Base-by-base conservation (phyloP, 2,888 invertebrate species). In the Pandemis heparana region DNA sequence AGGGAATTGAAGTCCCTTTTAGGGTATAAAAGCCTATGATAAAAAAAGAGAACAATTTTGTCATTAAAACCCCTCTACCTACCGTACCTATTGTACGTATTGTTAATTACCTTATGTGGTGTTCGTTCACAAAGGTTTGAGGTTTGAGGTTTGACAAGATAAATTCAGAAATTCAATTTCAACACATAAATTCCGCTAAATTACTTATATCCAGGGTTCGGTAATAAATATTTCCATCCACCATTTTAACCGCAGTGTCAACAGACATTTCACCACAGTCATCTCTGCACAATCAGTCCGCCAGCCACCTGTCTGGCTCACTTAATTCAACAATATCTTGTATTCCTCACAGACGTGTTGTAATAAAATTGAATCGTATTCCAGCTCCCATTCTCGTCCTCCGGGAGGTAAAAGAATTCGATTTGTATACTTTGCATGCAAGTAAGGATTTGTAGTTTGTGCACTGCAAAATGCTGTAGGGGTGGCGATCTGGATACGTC, bases 381-480 rank as follows among this genome's bases (percentile, higher is more conserved):
- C 39, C 43, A 48, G 61, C 39, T 56, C 12, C 63, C 18, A 16
- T 23, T 38, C 46, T 53, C 68, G 60, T 5, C 32, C 65, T 74
- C 74, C 60, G 64, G 43, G 66, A 61, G 65, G 65, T 48, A 53
- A 63, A 65, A 43, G 56, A 64, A 74, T 74, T 70, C 60, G 74
- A 74, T 74, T 74, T 65, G 74, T 16, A 59, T 41, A 51, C 59
- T 74, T 74, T 69, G 43, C 69, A 74, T 74, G 69, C 74, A 70
- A 39, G 60, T 48, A 68, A 46, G 68, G 68, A 64, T 64, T 69
- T 64, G 63, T 65, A 66, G 53, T 65, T 51, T 60, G 66, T 64
- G 73, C 73, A 68, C 64, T 69, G 64, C 59, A 69, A 72, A 71
- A 53, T 67, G 48, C 18, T 8, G 7, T 53, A 53, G 53, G 53